phyloP scores from a whole-genome alignment of 2,888 invertebrate genomes.

The Harmothoe impar region DNA sequence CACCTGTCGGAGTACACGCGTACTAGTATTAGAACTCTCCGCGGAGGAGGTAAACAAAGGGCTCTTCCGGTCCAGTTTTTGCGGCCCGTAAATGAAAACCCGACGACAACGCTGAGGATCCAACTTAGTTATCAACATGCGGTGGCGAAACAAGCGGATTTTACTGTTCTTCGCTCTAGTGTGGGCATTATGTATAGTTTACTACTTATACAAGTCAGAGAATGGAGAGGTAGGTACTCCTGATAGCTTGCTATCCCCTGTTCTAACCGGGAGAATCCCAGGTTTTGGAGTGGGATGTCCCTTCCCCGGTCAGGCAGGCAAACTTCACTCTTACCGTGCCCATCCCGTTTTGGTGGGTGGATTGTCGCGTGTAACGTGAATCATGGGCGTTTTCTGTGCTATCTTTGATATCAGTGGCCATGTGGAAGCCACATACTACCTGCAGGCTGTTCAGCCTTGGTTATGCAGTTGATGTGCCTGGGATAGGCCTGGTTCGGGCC shows the following conservation, averaged over 20 bases:
- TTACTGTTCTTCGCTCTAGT: slow-evolving; percentile 67
- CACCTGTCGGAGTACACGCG: neutral
- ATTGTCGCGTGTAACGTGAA: no score
- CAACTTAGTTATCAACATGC: slow-evolving; percentile 55
- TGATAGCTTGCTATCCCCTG: neutral
- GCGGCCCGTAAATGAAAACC: slow-evolving; percentile 53
- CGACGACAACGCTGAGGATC: slow-evolving; percentile 46
- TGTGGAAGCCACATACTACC: no score
- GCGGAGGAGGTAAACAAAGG: neutral
- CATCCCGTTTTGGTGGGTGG: no score
- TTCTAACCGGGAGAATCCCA: neutral
- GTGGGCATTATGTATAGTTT: slow-evolving; percentile 69
- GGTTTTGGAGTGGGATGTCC: neutral
- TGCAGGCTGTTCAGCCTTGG: no score
- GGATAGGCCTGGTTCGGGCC: no score
- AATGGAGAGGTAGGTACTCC: slow-evolving; percentile 65
- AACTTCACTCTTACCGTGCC: no score
- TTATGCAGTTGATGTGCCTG: no score
- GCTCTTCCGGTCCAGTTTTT: slow-evolving; percentile 46
- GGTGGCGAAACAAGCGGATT: slow-evolving; percentile 69
- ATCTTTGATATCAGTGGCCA: no score
- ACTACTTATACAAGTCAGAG: slow-evolving; percentile 67
- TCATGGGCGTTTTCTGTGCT: no score
- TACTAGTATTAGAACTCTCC: slow-evolving; percentile 21
- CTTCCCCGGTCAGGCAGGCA: neutral